Conservation (phyloP, 1,140 invertebrate genomes). For the Luehdorfia chinensis region DNA sequence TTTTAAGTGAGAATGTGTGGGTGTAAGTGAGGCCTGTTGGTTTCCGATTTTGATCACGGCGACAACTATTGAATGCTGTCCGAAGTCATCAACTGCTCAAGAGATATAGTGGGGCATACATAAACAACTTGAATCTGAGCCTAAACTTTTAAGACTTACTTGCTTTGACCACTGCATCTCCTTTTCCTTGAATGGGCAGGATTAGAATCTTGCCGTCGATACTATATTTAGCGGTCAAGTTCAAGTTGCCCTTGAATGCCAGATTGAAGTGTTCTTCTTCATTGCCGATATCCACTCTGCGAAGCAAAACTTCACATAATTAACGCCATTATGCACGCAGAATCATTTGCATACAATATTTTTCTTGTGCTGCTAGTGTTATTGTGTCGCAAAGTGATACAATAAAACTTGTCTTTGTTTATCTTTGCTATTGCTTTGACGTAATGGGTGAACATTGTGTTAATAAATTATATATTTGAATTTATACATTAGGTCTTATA, state of each 20-base stretch:
- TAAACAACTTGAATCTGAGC: no score
- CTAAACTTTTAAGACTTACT: no score
- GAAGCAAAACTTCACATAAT: conserved; percentile 18
- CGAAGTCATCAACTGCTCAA: no score
- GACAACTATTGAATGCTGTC: no score
- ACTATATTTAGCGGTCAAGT: conserved; percentile 76
- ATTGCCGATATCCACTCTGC: conserved; percentile 40
- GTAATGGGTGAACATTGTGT: no score
- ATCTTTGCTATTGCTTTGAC: no score
- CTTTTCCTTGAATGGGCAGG: conserved; percentile 80
- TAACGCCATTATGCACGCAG: neutral
- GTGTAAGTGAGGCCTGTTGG: no score
- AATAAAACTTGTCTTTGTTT: neutral
- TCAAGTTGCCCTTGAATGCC: conserved; percentile 45
- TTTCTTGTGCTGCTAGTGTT: conserved; percentile 2
- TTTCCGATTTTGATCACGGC: no score
- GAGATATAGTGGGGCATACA: no score
- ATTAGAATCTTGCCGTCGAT: conserved; percentile 81
- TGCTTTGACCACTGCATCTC: conserved; percentile 69
- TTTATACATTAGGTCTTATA: no score
- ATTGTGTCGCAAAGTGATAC: conserved; percentile 2
- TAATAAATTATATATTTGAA: no score
- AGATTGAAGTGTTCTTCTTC: conserved; percentile 42
- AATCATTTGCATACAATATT: conserved; percentile 28
- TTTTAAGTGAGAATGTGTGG: no score